A percentile compares a stretch with the other conserved stretches of the same genome.
Evolutionary conservation across 2,797 vertebrate species (phyloP).

Genomic region (Pampus argenteus): DNA sequence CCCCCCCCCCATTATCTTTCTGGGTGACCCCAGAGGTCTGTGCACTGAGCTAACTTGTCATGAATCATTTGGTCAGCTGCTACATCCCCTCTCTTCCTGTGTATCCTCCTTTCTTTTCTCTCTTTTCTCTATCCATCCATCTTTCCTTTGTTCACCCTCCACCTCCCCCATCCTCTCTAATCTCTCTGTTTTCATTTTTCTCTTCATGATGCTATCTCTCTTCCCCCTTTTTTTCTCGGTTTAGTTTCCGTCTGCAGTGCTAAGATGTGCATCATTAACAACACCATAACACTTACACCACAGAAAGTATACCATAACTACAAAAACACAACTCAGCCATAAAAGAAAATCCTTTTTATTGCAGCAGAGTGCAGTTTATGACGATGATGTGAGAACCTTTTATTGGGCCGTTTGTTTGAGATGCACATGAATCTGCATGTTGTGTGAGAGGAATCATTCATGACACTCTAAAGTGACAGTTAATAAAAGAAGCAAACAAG

Average conservation of each 20-base stretch:
- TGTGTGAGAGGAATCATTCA: slow-evolving; percentile 13
- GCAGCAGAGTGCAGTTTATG: slow-evolving; percentile 13
- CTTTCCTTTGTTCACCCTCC: neutral
- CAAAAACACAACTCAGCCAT: slow-evolving; percentile 29
- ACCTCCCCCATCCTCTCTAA: neutral
- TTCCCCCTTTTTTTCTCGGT: neutral
- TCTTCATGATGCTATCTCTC: slow-evolving; percentile 14
- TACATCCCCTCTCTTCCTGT: slow-evolving; percentile 29
- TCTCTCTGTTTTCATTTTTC: slow-evolving; percentile 20
- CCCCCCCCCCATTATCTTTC: slow-evolving; percentile 44
- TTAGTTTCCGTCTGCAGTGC: neutral
- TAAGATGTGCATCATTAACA: slow-evolving; percentile 36
- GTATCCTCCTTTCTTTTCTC: slow-evolving; percentile 5
- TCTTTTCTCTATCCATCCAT: slow-evolving; percentile 5
- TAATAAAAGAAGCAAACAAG: slow-evolving; percentile 37
- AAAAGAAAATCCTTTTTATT: slow-evolving; percentile 28
- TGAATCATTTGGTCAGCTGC: slow-evolving; percentile 67
- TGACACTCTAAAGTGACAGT: slow-evolving; percentile 20
- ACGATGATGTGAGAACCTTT: slow-evolving; percentile 8
- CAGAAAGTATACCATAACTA: slow-evolving; percentile 18
- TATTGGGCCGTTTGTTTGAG: slow-evolving; percentile 15
- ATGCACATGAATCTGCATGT: slow-evolving; percentile 21
- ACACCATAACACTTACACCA: slow-evolving; percentile 17
- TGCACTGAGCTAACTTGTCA: slow-evolving; percentile 67
- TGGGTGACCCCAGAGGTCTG: slow-evolving; percentile 57